These are phyloP conservation scores for Plecturocebus donacophilus DNA, from an alignment of 2,113 vertebrate species.

Conservation along the genomic window DNA sequence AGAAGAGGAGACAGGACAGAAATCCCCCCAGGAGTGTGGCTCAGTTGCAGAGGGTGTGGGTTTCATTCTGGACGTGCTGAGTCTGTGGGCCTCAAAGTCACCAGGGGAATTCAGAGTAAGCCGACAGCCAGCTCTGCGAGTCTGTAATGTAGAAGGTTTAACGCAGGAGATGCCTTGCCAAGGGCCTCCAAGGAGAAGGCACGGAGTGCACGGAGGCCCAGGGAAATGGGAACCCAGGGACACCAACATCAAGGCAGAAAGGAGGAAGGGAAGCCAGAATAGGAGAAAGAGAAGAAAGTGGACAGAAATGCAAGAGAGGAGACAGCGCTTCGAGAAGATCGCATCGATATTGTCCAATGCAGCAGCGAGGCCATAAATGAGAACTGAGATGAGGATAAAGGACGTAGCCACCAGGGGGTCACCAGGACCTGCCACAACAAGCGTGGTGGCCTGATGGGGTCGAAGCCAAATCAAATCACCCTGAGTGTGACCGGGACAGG, in stretches of 20 bases:
- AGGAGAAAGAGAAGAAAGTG: background rate
- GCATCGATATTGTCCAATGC: fast-evolving
- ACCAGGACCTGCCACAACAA: background rate
- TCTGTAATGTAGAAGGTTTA: background rate
- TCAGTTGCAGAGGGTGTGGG: background rate
- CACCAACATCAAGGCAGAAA: background rate
- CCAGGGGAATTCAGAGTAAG: background rate
- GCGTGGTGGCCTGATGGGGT: fast-evolving
- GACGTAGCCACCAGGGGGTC: background rate
- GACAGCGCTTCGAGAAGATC: background rate
- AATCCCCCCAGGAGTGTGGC: background rate
- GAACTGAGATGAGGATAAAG: too few relatives aligned
- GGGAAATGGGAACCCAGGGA: background rate
- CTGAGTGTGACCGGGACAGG: fast-evolving
- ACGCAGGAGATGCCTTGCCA: fast-evolving
- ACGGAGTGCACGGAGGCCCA: background rate
- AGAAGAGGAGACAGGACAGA: background rate
- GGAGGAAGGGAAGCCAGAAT: background rate
- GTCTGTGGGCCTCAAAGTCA: fast-evolving
- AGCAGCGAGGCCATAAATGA: fast-evolving
- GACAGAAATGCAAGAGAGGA: background rate
- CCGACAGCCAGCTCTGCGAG: fast-evolving
- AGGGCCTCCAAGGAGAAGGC: fast-evolving
- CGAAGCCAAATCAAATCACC: background rate
- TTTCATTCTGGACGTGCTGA: background rate